These are phyloP conservation scores for Ifrita kowaldi DNA, from an alignment of 2,113 vertebrate genomes.

Conservation along the genomic window DNA sequence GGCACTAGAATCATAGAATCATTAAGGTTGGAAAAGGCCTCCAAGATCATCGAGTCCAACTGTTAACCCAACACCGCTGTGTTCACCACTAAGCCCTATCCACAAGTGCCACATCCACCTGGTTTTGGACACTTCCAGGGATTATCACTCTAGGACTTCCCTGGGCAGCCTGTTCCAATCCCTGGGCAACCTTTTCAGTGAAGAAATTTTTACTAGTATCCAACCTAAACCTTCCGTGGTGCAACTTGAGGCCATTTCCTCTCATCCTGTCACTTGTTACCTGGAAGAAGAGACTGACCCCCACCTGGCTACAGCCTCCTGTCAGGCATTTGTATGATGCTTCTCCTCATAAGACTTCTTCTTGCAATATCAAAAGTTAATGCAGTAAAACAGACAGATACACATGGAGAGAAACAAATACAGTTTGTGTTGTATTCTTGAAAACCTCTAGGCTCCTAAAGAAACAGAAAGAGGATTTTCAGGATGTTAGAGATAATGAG, in stretches of 20 bases:
- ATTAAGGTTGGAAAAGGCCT: not conserved
- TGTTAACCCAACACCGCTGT: not conserved
- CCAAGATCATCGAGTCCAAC: not conserved
- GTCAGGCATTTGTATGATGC: not conserved
- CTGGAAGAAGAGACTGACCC: not conserved
- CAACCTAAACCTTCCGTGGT: not conserved
- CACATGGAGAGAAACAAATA: not conserved
- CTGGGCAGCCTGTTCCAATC: not conserved
- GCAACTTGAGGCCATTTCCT: not conserved
- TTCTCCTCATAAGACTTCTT: not conserved
- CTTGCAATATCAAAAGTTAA: not conserved
- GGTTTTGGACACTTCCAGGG: not conserved
- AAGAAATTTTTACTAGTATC: not conserved
- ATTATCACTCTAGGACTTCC: not conserved
- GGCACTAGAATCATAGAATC: not conserved
- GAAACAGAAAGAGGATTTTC: not conserved
- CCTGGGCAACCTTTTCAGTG: not conserved
- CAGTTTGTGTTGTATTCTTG: not conserved
- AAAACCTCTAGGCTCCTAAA: not conserved
- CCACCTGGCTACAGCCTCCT: not conserved
- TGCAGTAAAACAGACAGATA: not conserved
- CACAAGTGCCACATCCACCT: not conserved
- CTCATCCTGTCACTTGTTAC: not conserved
- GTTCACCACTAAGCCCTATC: not conserved
- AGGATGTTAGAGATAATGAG: not conserved